These are phyloP conservation scores for Phrynocephalus forsythii DNA, from an alignment of 2,797 vertebrate genomes.

Conservation along the genomic window DNA sequence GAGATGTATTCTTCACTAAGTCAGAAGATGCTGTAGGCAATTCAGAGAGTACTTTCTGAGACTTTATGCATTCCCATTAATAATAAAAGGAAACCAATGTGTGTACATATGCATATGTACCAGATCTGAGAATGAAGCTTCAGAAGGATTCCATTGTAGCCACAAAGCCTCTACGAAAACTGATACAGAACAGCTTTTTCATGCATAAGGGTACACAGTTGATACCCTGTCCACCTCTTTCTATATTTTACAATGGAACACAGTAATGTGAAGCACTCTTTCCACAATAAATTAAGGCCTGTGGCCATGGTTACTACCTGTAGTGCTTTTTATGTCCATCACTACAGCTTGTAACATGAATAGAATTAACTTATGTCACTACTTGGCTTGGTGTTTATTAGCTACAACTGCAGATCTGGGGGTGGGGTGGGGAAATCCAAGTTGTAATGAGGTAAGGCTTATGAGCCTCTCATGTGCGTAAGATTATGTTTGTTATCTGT, in stretches of 20 bases:
- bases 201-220: constrained; percentile 38
- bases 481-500: not conserved
- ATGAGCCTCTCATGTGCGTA: not conserved
- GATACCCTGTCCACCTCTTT: constrained; percentile 48
- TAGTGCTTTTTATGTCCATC: constrained; percentile 49
- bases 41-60: not conserved
- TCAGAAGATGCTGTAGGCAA: too few species aligned
- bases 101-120: not conserved
- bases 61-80: not conserved
- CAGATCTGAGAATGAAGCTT: not conserved
- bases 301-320: constrained; percentile 52
- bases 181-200: constrained; percentile 32
- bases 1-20: not conserved
- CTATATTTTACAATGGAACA: constrained; percentile 54
- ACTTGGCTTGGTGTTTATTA: constrained; percentile 53
- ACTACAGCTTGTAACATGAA: constrained; percentile 44
- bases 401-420: not conserved
- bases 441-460: not conserved
- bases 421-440: not conserved
- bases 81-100: constrained; percentile 23
- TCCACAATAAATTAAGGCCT: constrained; percentile 63
- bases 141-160: not conserved
- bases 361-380: constrained; percentile 61
- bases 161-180: constrained; percentile 17
- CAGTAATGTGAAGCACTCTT: constrained; percentile 27